A percentile compares a stretch with the other conserved stretches of the same genome.
Evolutionary conservation across 2,888 invertebrate genomes (phyloP).

Genomic region (Calliphora vomitoria): DNA sequence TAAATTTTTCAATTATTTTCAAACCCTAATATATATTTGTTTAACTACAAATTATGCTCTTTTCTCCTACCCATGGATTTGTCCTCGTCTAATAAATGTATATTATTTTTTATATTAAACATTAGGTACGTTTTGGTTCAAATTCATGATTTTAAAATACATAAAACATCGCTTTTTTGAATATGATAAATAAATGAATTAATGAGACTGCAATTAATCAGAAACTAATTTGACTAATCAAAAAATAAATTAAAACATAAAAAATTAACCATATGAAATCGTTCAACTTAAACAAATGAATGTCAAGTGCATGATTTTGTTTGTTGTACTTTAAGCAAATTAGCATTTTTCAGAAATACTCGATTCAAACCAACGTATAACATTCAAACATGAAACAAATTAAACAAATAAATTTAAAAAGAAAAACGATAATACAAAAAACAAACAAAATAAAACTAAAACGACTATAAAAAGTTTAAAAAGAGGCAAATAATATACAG

Average conservation of each 20-base stretch:
- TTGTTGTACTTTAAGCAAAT: conserved; percentile 3
- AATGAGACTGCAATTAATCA: conserved; percentile 18
- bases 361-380: too few species aligned
- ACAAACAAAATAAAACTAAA: background rate
- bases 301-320: conserved; percentile 44
- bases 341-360: conserved; percentile 3
- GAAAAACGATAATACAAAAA: background rate
- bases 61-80: too few species aligned
- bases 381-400: background rate
- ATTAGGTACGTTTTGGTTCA: too few species aligned
- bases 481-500: background rate
- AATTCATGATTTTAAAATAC: too few species aligned
- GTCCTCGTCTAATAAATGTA: too few species aligned
- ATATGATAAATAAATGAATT: background rate
- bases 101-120: too few species aligned
- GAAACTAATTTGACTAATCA: conserved; percentile 22
- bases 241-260: conserved; percentile 11
- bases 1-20: too few species aligned
- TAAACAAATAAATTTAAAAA: conserved; percentile 26
- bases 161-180: background rate
- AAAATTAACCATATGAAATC: conserved; percentile 10
- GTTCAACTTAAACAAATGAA: conserved; percentile 48
- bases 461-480: conserved; percentile 1
- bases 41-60: too few species aligned
- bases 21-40: too few species aligned